Evolutionary conservation across 2,113 vertebrate genomes (phyloP), one percentile per base, ranked within the genome.

Genomic region (Platichthys flesus): DNA sequence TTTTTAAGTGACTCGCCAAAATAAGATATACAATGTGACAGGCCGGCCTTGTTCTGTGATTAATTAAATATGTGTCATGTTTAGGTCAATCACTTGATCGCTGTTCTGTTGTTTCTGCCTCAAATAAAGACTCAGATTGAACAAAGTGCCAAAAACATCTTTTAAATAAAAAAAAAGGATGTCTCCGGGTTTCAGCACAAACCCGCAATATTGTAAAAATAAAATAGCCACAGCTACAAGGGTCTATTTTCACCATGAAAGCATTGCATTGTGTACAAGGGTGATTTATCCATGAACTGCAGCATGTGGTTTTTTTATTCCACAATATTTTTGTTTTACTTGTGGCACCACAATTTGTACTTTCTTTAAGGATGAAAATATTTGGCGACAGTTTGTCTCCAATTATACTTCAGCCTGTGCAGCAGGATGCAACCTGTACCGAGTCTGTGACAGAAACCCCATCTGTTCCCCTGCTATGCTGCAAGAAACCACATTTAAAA

Each of bases 401-500:
- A 37, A 55, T 45, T 67, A 20, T 57, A 52, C 40, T 59, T 14
- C 16, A 40, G 60, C 42, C 59, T 71, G 23, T 59, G 67, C 64
- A 54, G 59, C 57, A 65, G 71, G 37, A 76, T 24, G n/a, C 64
- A 85, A 85, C 76, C 66, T 85, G 79, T 16, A 21, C 42, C 59
- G 15, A 49, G 5, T 49, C 16, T 49, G 45, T 49, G 45, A 6
- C 45, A 51, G 18, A 63, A 55, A 45, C 35, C 67, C 51, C 21
- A 26, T 65, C 24, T 66, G 26, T 55, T 20, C 18, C 42, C 40
- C 64, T 62, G 47, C 24, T 16, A 59, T 42, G 40, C 40, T 26
- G 20, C 65, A 74, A 64, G 71, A 84, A 80, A 71, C 37, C 49
- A 78, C 40, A 78, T 84, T 84, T 81, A 75, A 85, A 88, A 85